phyloP scores from a whole-genome alignment of 1,140 invertebrate species.

The Sinonovacula constricta region DNA sequence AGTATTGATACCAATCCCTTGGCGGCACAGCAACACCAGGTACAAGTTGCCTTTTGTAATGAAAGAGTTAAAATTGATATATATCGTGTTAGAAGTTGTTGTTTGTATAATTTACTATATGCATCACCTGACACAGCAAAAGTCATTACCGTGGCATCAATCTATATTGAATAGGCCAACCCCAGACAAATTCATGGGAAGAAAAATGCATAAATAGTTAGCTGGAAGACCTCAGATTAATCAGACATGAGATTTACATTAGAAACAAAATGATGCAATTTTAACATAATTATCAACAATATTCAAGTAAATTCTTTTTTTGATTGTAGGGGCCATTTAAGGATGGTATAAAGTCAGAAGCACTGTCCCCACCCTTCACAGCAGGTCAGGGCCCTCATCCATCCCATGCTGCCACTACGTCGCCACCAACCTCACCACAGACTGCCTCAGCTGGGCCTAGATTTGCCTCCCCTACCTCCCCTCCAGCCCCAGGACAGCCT shows the following conservation, averaged over 20 bases:
- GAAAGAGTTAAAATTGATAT: not conserved
- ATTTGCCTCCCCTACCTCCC: not conserved
- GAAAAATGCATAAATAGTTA: too few relatives aligned
- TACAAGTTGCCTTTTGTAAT: slow-evolving; percentile 4
- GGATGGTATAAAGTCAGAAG: slow-evolving; percentile 12
- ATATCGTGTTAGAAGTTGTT: not conserved
- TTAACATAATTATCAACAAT: too few relatives aligned
- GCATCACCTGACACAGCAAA: not conserved
- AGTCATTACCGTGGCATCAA: not conserved
- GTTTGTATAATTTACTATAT: not conserved
- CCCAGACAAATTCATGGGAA: too few relatives aligned
- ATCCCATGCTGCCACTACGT: not conserved
- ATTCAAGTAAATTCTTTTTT: too few relatives aligned
- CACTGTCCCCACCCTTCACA: slow-evolving; percentile 6
- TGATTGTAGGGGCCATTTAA: too few relatives aligned
- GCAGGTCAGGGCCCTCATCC: not conserved
- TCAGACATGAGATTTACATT: too few relatives aligned
- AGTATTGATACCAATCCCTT: slow-evolving; percentile 24
- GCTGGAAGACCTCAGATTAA: too few relatives aligned
- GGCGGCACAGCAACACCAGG: slow-evolving; percentile 47
- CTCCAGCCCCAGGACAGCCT: not conserved
- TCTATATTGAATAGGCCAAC: too few relatives aligned
- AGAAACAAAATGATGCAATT: too few relatives aligned
- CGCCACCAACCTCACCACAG: slow-evolving; percentile 39
- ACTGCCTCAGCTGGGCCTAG: not conserved